Percentiles rank a stretch among this genome's conserved stretches.
phyloP scores from a whole-genome alignment of 2,888 invertebrate species.

The Aromia moschata region DNA sequence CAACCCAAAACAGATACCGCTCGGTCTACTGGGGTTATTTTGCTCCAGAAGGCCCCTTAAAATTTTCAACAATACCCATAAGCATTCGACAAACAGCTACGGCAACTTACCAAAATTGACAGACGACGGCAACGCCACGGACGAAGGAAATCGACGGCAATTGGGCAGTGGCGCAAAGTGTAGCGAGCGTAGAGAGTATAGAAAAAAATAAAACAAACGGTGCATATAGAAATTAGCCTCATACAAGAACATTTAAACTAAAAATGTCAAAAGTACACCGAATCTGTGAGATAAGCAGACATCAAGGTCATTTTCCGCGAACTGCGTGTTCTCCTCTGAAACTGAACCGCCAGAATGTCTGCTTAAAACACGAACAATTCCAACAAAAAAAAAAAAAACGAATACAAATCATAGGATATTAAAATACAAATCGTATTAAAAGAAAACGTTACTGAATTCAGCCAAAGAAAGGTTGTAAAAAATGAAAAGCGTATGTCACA shows the following conservation, averaged over 20 bases:
- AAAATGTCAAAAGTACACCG: slow-evolving; percentile 33
- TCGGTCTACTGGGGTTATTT: too few species aligned
- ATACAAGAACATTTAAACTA: slow-evolving; percentile 44
- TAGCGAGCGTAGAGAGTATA: slow-evolving; percentile 64
- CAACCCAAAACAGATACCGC: too few species aligned
- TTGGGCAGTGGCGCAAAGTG: slow-evolving; percentile 62
- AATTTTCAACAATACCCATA: slow-evolving; percentile 33
- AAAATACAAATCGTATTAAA: slow-evolving; percentile 23
- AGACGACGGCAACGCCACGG: slow-evolving; percentile 50
- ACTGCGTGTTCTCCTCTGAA: too few species aligned
- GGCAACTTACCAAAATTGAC: slow-evolving; percentile 61
- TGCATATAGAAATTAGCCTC: slow-evolving; percentile 64
- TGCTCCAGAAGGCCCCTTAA: too few species aligned
- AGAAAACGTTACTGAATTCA: slow-evolving; percentile 40
- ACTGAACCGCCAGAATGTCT: not conserved
- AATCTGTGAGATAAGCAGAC: slow-evolving; percentile 12
- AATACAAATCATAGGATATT: slow-evolving; percentile 35
- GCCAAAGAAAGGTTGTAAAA: slow-evolving; percentile 42
- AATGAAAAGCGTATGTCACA: slow-evolving; percentile 41
- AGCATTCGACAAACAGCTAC: slow-evolving; percentile 35
- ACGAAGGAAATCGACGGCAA: slow-evolving; percentile 57
- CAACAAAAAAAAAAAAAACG: slow-evolving; percentile 28
- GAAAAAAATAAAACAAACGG: slow-evolving; percentile 64
- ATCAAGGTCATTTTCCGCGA: not conserved
- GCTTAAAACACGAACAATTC: slow-evolving; percentile 14